Conservation (phyloP, 2,888 invertebrate genomes). For the Chymomyza caudatula region DNA sequence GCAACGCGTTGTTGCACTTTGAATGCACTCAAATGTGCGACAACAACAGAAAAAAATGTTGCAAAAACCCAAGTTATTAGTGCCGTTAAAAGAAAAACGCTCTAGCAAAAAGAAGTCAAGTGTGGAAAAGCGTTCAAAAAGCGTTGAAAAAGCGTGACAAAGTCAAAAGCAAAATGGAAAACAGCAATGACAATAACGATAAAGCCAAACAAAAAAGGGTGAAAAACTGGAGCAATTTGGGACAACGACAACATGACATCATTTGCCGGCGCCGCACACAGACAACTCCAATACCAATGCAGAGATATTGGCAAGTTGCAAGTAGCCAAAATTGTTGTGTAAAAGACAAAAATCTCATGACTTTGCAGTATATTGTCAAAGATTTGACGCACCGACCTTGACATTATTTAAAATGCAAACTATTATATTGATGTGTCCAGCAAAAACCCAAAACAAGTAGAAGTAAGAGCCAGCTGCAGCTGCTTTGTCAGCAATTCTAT, state of each 20-base stretch:
- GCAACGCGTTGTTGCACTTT: conserved; percentile 20
- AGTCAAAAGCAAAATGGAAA: conserved; percentile 1
- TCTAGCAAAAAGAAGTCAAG: conserved; percentile 1
- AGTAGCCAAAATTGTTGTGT: neutral
- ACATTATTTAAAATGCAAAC: conserved; percentile 3
- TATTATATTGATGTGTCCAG: neutral
- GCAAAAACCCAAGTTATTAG: neutral
- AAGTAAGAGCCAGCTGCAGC: too few relatives aligned
- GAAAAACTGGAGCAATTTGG: conserved; percentile 5
- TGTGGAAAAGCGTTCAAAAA: conserved; percentile 8
- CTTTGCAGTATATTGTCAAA: neutral
- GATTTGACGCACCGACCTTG: conserved; percentile 1
- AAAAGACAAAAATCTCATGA: neutral
- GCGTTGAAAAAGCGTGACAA: conserved; percentile 7
- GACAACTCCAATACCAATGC: neutral
- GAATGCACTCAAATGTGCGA: conserved; percentile 8
- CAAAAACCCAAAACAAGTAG: too few relatives aligned
- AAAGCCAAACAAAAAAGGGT: neutral
- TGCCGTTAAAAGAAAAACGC: neutral
- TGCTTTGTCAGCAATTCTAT: neutral
- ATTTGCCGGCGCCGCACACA: neutral
- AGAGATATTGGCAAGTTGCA: neutral
- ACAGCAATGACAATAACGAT: neutral
- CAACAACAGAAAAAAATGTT: neutral
- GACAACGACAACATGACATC: conserved; percentile 2